Base-by-base conservation (phyloP, 2,888 invertebrate genomes). In the Sussaba pulchella region DNA sequence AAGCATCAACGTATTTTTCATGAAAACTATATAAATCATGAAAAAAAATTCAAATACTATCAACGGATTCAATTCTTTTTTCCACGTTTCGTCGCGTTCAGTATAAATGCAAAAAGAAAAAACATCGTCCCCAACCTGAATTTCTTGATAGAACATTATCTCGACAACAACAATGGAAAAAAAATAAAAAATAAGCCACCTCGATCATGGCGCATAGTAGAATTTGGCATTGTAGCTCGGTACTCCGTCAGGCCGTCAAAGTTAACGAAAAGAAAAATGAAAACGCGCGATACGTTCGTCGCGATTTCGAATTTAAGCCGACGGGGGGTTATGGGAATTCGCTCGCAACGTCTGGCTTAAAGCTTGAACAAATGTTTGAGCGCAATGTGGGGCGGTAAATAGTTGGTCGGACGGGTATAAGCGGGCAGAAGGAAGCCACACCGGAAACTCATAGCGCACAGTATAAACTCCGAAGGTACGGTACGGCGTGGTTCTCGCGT, bases 341-440 rank as follows among this genome's bases (percentile, higher is more conserved):
- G 57, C 57, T 45, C 26, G 24, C 31, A 31, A 24, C 64, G 64
- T 14, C 14, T 45, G 64, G 26, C 26, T 45, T 47, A 5, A 17
- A 39, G 39, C 21, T 36, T 36, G 36, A 67, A 67, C 39, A 50
- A 67, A 67, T 67, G 36, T 39, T 67, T 52, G 19, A 67, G 50
- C 39, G 19, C 12, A 8, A n/a, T 36, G 36, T 21, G 50, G 39
- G 45, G 50, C 66, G 47, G 52, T 52, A 67, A 67, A 67, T 50
- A 67, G 66, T 67, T 39, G 66, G 66, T 36, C 21, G 66, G 50
- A 39, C 66, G 52, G 21, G 66, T 39, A 67, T 63, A 43, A 57
- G 31, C 57, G 57, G 31, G 57, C 57, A 57, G 57, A 57, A 57
- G 26, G 57, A 57, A 57, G 57, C 57, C 36, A 36, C 57, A 17